Conservation (phyloP, 2,797 vertebrate species). For the Okamejei kenojei region DNA sequence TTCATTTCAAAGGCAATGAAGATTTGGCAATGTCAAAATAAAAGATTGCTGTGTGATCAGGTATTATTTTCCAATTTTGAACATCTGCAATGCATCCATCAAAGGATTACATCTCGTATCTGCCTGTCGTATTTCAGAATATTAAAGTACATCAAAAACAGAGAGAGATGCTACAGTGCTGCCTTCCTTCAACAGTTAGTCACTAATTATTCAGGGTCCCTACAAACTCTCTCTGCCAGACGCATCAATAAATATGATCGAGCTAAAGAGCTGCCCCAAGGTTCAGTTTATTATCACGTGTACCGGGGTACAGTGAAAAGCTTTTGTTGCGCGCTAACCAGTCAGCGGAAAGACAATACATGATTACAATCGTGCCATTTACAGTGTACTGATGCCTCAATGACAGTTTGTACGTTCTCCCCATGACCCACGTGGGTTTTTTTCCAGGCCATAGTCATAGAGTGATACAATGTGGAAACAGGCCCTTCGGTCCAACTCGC, state of each 20-base stretch:
- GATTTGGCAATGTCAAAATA: background rate
- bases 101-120: background rate
- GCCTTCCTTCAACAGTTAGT: background rate
- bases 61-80: background rate
- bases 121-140: too few species aligned
- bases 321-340: too few species aligned
- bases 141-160: background rate
- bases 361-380: too few species aligned
- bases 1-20: background rate
- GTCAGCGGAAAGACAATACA: too few species aligned
- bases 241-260: background rate
- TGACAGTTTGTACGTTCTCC: too few species aligned
- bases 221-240: background rate
- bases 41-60: background rate
- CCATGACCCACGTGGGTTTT: too few species aligned
- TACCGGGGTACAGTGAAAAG: too few species aligned
- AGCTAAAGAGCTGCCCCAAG: background rate
- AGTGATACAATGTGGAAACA: too few species aligned
- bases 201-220: background rate
- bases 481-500: too few species aligned
- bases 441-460: too few species aligned
- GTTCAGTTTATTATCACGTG: background rate
- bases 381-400: too few species aligned
- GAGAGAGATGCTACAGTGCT: background rate
- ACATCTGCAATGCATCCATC: background rate